Conservation (phyloP, 2,797 vertebrate species). For the Alfaro cultratus region DNA sequence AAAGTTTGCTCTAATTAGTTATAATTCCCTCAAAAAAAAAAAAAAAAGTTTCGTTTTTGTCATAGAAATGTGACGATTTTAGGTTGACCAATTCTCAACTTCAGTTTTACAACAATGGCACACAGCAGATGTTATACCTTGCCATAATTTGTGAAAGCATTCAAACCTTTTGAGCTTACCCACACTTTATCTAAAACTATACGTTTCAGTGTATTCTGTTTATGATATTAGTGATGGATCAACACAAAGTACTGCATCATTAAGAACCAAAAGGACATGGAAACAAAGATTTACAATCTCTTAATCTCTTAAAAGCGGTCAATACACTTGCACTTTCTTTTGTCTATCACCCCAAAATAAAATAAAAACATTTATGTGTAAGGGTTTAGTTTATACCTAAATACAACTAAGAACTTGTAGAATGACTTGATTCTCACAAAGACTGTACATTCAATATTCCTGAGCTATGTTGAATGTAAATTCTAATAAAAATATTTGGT, state of each 20-base stretch:
- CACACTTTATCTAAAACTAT: background rate
- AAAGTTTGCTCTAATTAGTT: constrained; percentile 38
- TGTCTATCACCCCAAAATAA: background rate
- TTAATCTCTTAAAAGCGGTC: background rate
- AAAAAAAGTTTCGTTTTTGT: constrained; percentile 19
- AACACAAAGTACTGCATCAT: background rate
- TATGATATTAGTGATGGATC: background rate
- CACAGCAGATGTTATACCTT: background rate
- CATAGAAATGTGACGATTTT: constrained; percentile 10
- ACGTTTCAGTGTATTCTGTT: background rate
- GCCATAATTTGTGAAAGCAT: background rate
- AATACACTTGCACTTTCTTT: background rate
- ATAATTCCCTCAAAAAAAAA: constrained; percentile 15
- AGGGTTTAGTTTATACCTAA: background rate
- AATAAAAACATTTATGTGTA: background rate
- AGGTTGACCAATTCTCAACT: constrained; percentile 4
- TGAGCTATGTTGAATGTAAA: background rate
- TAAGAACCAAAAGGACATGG: background rate
- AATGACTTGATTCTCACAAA: background rate
- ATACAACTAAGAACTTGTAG: background rate
- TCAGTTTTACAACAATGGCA: background rate
- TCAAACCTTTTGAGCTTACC: background rate
- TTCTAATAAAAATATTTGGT: background rate
- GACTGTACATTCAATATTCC: background rate
- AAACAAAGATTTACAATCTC: background rate